phyloP scores from a whole-genome alignment of 2,888 invertebrate genomes.

The Creontiades dilutus region DNA sequence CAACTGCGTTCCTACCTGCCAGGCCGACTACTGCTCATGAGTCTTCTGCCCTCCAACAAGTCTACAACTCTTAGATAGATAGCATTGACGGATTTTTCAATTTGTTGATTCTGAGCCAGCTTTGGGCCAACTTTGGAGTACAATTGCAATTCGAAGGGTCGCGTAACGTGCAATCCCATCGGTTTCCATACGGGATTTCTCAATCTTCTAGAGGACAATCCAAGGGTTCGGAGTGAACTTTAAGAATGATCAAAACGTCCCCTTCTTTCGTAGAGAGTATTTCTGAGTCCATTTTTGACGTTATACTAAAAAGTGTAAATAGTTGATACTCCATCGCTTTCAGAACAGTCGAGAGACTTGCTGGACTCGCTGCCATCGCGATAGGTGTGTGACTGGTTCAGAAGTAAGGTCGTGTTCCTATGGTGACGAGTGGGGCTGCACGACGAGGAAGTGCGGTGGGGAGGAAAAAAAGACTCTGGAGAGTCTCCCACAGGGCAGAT shows the following conservation, averaged over 20 bases:
- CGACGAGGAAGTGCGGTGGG: background rate
- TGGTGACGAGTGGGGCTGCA: background rate
- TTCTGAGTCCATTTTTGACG: background rate
- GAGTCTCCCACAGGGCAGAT: background rate
- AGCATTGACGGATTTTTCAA: too few species aligned
- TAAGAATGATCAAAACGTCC: background rate
- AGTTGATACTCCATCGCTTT: background rate
- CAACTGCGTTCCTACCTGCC: too few species aligned
- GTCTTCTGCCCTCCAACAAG: too few species aligned
- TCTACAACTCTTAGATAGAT: too few species aligned
- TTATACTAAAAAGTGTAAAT: background rate
- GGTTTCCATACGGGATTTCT: too few species aligned
- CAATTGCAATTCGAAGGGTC: too few species aligned
- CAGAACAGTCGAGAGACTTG: background rate
- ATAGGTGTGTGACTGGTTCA: constrained; percentile 1
- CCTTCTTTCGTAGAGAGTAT: background rate
- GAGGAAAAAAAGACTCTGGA: background rate
- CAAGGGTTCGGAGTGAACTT: background rate
- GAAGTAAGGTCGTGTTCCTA: background rate
- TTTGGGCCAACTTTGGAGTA: too few species aligned
- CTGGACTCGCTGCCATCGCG: constrained; percentile 6
- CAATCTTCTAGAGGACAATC: too few species aligned
- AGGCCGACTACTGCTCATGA: too few species aligned
- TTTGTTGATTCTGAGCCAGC: too few species aligned
- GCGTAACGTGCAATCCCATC: too few species aligned